phyloP scores from a whole-genome alignment of 2,113 vertebrate genomes.

The Corythoichthys haematopterus region DNA sequence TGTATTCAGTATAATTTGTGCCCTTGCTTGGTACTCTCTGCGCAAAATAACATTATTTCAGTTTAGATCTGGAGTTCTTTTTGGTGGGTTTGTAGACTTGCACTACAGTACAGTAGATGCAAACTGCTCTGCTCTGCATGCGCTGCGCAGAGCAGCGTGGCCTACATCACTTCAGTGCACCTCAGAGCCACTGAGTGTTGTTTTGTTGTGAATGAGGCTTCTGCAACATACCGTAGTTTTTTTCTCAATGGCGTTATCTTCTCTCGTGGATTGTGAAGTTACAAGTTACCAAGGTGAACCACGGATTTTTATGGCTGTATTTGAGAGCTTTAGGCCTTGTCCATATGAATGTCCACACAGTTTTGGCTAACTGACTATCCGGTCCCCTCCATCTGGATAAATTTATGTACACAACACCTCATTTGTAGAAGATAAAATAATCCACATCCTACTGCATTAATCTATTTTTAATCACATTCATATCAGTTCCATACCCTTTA shows the following conservation, averaged over 20 bases:
- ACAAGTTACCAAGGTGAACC: background rate
- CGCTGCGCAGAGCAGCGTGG: conserved; percentile 36
- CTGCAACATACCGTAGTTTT: conserved; percentile 5
- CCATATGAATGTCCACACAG: no score
- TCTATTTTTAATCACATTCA: no score
- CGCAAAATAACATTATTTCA: no score
- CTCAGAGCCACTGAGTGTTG: conserved; percentile 20
- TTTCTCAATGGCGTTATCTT: conserved; percentile 30
- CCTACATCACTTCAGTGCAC: conserved; percentile 37
- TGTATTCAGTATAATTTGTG: no score
- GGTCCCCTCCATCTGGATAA: no score
- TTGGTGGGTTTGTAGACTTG: conserved; percentile 24
- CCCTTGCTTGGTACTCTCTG: no score
- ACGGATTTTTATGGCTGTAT: background rate
- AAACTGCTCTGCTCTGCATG: conserved; percentile 21
- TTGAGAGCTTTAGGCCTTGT: no score
- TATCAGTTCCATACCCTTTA: no score
- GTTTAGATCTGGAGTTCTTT: background rate
- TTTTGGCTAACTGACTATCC: no score
- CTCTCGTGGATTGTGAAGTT: conserved; percentile 6
- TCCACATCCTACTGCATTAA: no score
- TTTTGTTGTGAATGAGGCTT: conserved; percentile 33
- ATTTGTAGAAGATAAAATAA: no score
- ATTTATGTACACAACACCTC: no score
- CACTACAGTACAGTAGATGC: conserved; percentile 17